These are phyloP conservation scores for Nebria brevicollis DNA, from an alignment of 2,888 invertebrate genomes.

Conservation along the genomic window DNA sequence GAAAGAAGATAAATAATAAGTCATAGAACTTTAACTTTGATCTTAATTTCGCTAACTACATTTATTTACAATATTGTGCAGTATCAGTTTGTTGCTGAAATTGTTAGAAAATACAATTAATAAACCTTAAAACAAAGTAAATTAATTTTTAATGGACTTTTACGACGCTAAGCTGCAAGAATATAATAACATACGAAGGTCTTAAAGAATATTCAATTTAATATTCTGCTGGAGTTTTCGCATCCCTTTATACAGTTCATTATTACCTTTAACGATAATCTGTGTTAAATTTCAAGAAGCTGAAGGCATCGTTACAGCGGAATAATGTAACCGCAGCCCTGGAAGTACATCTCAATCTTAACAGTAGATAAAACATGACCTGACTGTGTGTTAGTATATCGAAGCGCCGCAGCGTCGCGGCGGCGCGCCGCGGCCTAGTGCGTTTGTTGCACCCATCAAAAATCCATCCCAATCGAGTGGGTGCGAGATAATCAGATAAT, in stretches of 20 bases:
- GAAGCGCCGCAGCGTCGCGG: not conserved
- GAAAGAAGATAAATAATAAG: too few relatives aligned
- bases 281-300: not conserved
- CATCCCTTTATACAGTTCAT: not conserved
- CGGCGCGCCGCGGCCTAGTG: too few relatives aligned
- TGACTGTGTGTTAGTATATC: not conserved
- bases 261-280: not conserved
- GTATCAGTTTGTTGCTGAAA: too few relatives aligned
- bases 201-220: not conserved
- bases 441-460: not conserved
- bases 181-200: too few relatives aligned
- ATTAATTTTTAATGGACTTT: too few relatives aligned
- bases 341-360: slow-evolving; percentile 1
- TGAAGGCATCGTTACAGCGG: not conserved
- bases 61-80: too few relatives aligned
- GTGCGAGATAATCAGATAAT: not conserved
- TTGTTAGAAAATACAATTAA: too few relatives aligned
- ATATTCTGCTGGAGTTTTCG: not conserved
- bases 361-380: not conserved
- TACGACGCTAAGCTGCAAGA: too few relatives aligned
- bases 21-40: too few relatives aligned
- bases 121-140: too few relatives aligned
- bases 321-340: not conserved
- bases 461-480: not conserved
- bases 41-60: too few relatives aligned